Percentiles rank a stretch among this genome's conserved stretches.
phyloP scores from a whole-genome alignment of 1,140 invertebrate species.

The Eueides isabella region DNA sequence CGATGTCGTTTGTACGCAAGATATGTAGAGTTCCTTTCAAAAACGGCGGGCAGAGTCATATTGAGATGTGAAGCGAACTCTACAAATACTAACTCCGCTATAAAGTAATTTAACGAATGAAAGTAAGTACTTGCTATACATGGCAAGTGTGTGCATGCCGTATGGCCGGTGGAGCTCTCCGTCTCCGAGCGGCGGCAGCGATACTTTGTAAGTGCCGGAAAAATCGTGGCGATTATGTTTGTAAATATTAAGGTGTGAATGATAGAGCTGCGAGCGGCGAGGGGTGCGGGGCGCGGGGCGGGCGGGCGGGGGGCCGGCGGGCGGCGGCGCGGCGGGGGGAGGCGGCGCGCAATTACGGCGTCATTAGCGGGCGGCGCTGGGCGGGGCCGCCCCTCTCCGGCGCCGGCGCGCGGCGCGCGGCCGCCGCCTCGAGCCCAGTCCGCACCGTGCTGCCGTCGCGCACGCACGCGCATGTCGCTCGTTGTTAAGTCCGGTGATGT shows the following conservation, averaged over 20 bases:
- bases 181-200: conserved; percentile 15
- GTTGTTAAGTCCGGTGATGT: conserved; percentile 71
- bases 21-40: background rate
- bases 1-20: background rate
- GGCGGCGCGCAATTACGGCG: conserved; percentile 58
- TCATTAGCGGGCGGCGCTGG: conserved; percentile 64
- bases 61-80: background rate
- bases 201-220: conserved; percentile 19
- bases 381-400: conserved; percentile 64
- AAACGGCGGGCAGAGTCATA: background rate
- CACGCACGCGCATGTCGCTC: conserved; percentile 82
- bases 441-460: conserved; percentile 75
- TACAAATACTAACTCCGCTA: background rate
- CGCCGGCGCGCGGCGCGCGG: conserved; percentile 59
- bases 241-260: conserved; percentile 53
- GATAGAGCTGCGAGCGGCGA: conserved; percentile 39
- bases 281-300: conserved; percentile 29
- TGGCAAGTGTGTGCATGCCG: background rate
- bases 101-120: background rate
- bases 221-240: conserved; percentile 42
- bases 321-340: conserved; percentile 35
- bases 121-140: background rate
- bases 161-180: background rate
- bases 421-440: conserved; percentile 63
- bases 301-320: conserved; percentile 21